Evolutionary conservation across 1,140 invertebrate species (phyloP).

Genomic region (Streblospio benedicti): DNA sequence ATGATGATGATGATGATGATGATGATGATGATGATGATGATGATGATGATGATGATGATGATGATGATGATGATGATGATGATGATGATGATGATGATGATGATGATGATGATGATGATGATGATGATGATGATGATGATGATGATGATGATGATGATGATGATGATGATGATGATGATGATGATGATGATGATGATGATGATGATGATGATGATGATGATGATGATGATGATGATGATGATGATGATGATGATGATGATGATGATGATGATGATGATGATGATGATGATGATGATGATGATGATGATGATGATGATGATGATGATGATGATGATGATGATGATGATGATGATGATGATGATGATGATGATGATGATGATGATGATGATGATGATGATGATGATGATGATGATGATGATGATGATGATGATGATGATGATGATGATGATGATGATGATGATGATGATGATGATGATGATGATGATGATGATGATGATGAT

Average conservation of each 20-base stretch:
- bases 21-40: conserved; percentile 2
- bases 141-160: conserved; percentile 2
- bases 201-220: neutral
- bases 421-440: neutral
- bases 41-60: conserved; percentile 2
- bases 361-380: neutral
- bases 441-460: neutral
- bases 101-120: conserved; percentile 2
- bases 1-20: conserved; percentile 3
- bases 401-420: neutral
- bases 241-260: neutral
- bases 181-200: neutral
- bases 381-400: neutral
- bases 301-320: neutral
- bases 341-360: neutral
- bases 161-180: neutral
- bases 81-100: conserved; percentile 2
- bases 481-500: neutral
- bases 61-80: conserved; percentile 3
- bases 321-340: neutral
- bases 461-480: neutral
- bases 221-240: neutral
- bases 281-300: neutral
- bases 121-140: conserved; percentile 3
- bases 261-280: neutral